phyloP scores from a whole-genome alignment of 2,797 vertebrate genomes.

The Rhodeus uyekii region DNA sequence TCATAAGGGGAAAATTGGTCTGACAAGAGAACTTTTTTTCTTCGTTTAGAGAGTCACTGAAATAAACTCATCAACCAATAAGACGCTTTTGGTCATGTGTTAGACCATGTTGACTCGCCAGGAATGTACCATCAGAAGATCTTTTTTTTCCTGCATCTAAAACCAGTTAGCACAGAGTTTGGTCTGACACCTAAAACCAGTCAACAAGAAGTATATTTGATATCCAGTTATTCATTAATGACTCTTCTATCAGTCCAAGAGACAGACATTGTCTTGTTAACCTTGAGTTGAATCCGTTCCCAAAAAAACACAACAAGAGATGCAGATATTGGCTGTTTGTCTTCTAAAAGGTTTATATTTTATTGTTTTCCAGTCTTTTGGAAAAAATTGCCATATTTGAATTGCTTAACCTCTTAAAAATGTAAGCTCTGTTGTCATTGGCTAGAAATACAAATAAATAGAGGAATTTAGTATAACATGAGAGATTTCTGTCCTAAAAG shows the following conservation, averaged over 20 bases:
- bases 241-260: not conserved
- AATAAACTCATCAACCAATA: not conserved
- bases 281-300: too few relatives aligned
- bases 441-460: not conserved
- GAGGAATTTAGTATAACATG: not conserved
- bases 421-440: too few relatives aligned
- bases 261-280: not conserved
- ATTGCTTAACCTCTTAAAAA: not conserved
- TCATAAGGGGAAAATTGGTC: not conserved
- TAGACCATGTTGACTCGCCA: not conserved
- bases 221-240: not conserved
- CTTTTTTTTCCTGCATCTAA: not conserved
- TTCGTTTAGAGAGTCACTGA: not conserved
- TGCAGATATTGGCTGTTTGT: not conserved
- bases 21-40: not conserved
- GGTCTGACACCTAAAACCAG: too few relatives aligned
- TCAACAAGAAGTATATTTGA: not conserved
- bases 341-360: not conserved
- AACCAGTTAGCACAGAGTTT: not conserved
- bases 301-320: not conserved
- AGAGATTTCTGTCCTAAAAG: not conserved
- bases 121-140: not conserved
- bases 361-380: not conserved
- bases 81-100: not conserved
- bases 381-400: not conserved